Conservation (phyloP, 2,797 vertebrate species). For the Orientallactaga sibirica region DNA sequence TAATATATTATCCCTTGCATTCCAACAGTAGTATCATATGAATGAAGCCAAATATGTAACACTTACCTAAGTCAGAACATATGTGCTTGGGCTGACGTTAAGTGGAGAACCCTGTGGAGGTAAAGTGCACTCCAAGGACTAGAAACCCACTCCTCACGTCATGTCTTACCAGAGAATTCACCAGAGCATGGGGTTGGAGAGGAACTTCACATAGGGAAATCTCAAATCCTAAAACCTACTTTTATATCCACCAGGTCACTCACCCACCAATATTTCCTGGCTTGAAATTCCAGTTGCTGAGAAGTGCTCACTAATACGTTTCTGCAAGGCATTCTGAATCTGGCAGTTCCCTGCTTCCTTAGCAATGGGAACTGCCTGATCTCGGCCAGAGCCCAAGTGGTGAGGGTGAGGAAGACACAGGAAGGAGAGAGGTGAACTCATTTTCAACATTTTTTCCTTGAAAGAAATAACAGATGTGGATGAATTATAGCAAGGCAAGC, state of each 20-base stretch:
- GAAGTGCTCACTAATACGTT: conserved; percentile 15
- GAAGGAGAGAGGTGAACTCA: conserved; percentile 26
- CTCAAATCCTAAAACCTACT: conserved; percentile 50
- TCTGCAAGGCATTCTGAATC: conserved; percentile 48
- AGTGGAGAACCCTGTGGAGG: conserved; percentile 19
- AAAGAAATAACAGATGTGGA: conserved; percentile 32
- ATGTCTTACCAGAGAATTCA: neutral
- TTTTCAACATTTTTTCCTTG: conserved; percentile 41
- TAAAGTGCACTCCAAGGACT: neutral
- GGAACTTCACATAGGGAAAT: conserved; percentile 36
- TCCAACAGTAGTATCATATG: neutral
- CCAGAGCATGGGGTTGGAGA: neutral
- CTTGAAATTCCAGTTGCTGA: conserved; percentile 33
- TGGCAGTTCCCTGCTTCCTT: conserved; percentile 58
- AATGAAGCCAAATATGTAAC: conserved; percentile 41
- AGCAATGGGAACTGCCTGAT: conserved; percentile 28
- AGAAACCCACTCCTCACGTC: conserved; percentile 35
- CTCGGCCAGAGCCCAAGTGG: neutral
- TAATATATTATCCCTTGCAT: neutral
- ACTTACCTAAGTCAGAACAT: conserved; percentile 27
- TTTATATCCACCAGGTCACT: conserved; percentile 43
- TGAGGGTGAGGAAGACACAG: conserved; percentile 9
- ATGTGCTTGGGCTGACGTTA: neutral
- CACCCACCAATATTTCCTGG: conserved; percentile 61
- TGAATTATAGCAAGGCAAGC: conserved; percentile 30